Evolutionary conservation across 1,140 invertebrate species (phyloP).

Genomic region (Aphis craccivora): DNA sequence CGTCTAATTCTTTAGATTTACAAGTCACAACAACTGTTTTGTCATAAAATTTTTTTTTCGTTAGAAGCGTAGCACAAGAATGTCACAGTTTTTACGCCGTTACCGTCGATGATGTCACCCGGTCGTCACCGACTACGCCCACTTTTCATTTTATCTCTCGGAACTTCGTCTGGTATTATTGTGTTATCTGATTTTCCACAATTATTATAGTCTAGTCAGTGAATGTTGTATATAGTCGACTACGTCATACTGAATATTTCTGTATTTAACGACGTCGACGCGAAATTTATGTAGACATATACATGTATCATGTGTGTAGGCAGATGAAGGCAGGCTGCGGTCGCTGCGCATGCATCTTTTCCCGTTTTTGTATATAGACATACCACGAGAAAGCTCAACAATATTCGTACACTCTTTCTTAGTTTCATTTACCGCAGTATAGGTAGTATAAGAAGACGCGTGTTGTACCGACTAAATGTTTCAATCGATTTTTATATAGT

Average conservation of each 20-base stretch:
- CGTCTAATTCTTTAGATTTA: background rate
- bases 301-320: background rate
- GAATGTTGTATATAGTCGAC: background rate
- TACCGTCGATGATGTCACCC: conserved; percentile 41
- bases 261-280: background rate
- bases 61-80: conserved; percentile 15
- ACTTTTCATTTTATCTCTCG: conserved; percentile 16
- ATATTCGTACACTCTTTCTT: background rate
- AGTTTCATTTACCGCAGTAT: background rate
- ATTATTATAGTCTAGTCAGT: background rate
- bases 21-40: background rate
- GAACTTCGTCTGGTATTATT: background rate
- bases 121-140: conserved; percentile 45
- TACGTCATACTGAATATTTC: background rate
- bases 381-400: background rate
- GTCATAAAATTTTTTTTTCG: background rate
- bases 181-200: conserved; percentile 29
- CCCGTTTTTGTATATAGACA: background rate
- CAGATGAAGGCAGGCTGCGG: background rate
- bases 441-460: background rate
- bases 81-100: conserved; percentile 35
- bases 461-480: background rate
- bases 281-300: background rate
- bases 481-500: background rate
- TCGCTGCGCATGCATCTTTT: background rate